Percentiles rank a stretch among this genome's conserved stretches.
Evolutionary conservation across 2,113 vertebrate species (phyloP).

Genomic region (Parus major): DNA sequence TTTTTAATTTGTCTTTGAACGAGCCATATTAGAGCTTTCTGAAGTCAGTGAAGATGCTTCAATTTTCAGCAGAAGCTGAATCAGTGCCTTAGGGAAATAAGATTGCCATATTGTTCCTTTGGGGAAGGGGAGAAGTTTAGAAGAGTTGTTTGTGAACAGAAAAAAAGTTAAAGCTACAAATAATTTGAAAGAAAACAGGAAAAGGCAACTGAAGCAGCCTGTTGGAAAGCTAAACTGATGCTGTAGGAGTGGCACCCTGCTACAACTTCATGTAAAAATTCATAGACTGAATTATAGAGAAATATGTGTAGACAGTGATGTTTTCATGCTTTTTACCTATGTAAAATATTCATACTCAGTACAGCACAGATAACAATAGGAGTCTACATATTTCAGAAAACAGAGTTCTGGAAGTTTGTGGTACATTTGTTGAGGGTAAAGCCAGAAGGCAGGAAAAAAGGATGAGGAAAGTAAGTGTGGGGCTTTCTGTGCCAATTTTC

Average conservation of each 20-base stretch:
- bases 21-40: background rate
- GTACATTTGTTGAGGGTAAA: background rate
- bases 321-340: background rate
- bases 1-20: background rate
- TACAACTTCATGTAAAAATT: background rate
- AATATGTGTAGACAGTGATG: background rate
- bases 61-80: background rate
- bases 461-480: background rate
- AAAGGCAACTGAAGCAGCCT: background rate
- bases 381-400: background rate
- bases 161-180: background rate
- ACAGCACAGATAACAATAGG: background rate
- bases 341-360: background rate
- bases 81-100: background rate
- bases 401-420: background rate
- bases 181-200: background rate
- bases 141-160: background rate
- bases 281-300: background rate
- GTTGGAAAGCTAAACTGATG: background rate
- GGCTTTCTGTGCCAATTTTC: conserved; percentile 52
- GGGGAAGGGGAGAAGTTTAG: background rate
- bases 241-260: background rate
- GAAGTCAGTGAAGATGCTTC: background rate
- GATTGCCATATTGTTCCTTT: background rate
- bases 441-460: conserved; percentile 2